Evolutionary conservation across 2,888 invertebrate species (phyloP).

Genomic region (Hofmannophila pseudospretella): DNA sequence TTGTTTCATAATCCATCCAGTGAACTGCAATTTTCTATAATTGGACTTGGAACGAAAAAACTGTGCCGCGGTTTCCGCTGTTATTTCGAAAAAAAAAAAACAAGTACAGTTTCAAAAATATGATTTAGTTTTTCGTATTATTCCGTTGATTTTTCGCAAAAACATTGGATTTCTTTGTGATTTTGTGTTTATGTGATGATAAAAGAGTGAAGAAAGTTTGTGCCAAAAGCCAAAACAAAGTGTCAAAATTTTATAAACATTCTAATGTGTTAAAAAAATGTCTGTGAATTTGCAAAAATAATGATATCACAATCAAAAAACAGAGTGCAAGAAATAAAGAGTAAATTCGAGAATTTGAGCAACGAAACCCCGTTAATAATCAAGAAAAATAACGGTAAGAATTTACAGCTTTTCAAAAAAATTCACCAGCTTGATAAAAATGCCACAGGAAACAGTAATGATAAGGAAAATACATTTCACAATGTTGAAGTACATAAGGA

Average conservation of each 20-base stretch:
- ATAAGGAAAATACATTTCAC: conserved; percentile 4
- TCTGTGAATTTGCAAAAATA: conserved; percentile 48
- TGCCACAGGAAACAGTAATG: conserved; percentile 2
- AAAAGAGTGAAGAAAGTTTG: background rate
- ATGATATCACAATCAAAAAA: conserved; percentile 68
- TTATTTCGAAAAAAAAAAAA: conserved; percentile 14
- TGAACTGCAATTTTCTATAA: background rate
- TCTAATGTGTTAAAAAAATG: conserved; percentile 37
- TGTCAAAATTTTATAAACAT: background rate
- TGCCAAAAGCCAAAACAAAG: background rate
- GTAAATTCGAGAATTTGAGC: conserved; percentile 78
- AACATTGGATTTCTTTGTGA: background rate
- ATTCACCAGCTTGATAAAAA: background rate
- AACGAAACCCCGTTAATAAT: conserved; percentile 26
- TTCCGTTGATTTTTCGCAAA: background rate
- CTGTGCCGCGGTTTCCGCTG: conserved; percentile 4
- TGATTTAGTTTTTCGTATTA: background rate
- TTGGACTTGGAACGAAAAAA: background rate
- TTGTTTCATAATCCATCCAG: background rate
- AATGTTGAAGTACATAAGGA: conserved; percentile 17
- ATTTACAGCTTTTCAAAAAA: too few relatives aligned
- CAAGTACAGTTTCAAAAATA: conserved; percentile 21
- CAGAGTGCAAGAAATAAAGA: conserved; percentile 81
- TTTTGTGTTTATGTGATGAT: background rate
- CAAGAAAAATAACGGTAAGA: conserved; percentile 26